A percentile compares a stretch with the other conserved stretches of the same genome.
phyloP scores from a whole-genome alignment of 1,140 invertebrate genomes.

The Caenorhabditis elegans region DNA sequence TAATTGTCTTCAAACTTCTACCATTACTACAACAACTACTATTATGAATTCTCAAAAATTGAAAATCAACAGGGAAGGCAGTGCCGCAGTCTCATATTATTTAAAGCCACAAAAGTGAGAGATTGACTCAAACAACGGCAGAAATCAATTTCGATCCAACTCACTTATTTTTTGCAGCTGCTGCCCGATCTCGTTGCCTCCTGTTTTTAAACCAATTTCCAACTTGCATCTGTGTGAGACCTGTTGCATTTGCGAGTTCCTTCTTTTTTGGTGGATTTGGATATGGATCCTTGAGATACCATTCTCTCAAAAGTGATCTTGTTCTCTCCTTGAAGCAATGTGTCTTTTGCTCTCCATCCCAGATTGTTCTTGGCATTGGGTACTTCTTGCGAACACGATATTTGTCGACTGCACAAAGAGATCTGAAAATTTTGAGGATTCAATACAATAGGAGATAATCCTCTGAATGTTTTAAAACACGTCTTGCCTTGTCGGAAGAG shows the following conservation, averaged over 20 bases:
- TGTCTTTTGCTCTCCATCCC: constrained; percentile 99
- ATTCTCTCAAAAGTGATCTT: constrained; percentile 87
- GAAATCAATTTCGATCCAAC: constrained; percentile 29
- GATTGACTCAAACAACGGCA: neutral
- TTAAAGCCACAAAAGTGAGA: no score
- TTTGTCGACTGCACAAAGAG: constrained; percentile 96
- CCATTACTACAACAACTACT: neutral
- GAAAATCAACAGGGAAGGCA: no score
- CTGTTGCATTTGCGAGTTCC: constrained; percentile 93
- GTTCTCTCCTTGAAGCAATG: constrained; percentile 99
- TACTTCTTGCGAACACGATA: constrained; percentile 99
- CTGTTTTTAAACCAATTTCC: constrained; percentile 99
- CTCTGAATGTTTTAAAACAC: neutral
- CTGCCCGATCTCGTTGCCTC: constrained; percentile 92
- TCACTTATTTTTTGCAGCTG: constrained; percentile 93
- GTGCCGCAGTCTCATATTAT: no score
- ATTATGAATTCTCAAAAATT: no score
- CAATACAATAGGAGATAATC: neutral
- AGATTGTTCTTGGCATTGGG: constrained; percentile 90
- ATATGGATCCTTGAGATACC: constrained; percentile 98
- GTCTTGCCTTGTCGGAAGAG: neutral
- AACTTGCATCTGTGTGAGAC: constrained; percentile 95
- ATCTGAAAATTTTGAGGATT: constrained; percentile 70
- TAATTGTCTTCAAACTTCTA: neutral
- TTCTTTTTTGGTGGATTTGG: constrained; percentile 98